Percentiles rank a stretch among this genome's conserved stretches.
Conservation (phyloP, 2,888 invertebrate genomes). For the Synanthedon tipuliformis region DNA sequence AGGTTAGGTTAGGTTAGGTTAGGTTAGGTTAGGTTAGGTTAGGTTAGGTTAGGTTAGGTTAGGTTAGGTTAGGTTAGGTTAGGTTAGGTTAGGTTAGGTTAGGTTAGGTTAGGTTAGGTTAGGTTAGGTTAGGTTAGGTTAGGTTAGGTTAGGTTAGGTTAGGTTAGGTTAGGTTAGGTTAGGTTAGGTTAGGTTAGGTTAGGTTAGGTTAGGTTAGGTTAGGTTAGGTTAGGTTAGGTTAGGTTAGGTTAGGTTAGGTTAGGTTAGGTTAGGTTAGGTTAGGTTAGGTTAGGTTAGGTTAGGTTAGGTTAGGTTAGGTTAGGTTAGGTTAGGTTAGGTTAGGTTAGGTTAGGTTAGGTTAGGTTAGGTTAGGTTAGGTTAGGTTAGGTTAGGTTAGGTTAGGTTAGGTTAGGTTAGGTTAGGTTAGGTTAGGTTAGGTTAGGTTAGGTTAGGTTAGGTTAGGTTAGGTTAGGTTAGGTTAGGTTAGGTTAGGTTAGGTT, state of each 20-base stretch:
- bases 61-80: slow-evolving; percentile 3
- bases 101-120: slow-evolving; percentile 3
- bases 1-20: slow-evolving; percentile 3
- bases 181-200: slow-evolving; percentile 3
- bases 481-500: slow-evolving; percentile 3
- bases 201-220: slow-evolving; percentile 2
- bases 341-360: slow-evolving; percentile 2
- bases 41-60: slow-evolving; percentile 3
- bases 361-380: slow-evolving; percentile 2
- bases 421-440: slow-evolving; percentile 2
- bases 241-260: slow-evolving; percentile 2
- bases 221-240: slow-evolving; percentile 2
- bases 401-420: slow-evolving; percentile 2
- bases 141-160: slow-evolving; percentile 3
- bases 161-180: slow-evolving; percentile 3
- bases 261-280: slow-evolving; percentile 2
- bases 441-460: slow-evolving; percentile 3
- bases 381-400: slow-evolving; percentile 2
- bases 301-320: slow-evolving; percentile 2
- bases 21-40: slow-evolving; percentile 3
- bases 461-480: slow-evolving; percentile 3
- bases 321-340: slow-evolving; percentile 2
- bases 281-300: slow-evolving; percentile 2
- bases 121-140: slow-evolving; percentile 3
- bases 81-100: slow-evolving; percentile 3